Conservation (phyloP, 2,797 vertebrate species). For the Semaprochilodus insignis region DNA sequence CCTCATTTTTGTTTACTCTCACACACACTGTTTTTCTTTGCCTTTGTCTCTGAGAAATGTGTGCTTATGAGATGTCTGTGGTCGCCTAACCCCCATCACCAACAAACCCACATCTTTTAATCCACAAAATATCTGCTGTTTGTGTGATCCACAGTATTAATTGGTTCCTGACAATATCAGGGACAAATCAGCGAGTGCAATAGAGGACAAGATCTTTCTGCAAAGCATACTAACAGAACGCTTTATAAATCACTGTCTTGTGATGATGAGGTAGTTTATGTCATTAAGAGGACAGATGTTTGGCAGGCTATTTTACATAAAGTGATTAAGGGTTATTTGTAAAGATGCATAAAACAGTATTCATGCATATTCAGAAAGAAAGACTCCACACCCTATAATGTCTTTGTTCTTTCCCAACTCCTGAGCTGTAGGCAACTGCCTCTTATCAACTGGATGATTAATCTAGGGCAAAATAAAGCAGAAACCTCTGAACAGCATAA, state of each 20-base stretch:
- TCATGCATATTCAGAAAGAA: not conserved
- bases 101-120: slow-evolving; percentile 25
- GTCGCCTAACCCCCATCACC: slow-evolving; percentile 17
- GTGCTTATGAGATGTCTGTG: slow-evolving; percentile 21
- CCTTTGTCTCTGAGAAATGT: slow-evolving; percentile 1
- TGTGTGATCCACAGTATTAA: not conserved
- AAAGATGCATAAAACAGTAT: not conserved
- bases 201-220: not conserved
- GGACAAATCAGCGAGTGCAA: not conserved
- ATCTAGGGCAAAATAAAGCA: slow-evolving; percentile 20
- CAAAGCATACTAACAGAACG: not conserved
- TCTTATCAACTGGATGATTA: slow-evolving; percentile 35
- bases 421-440: not conserved
- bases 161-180: not conserved
- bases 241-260: not conserved
- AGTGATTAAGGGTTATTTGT: slow-evolving; percentile 8
- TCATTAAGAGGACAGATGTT: not conserved
- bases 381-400: not conserved
- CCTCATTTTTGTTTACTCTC: slow-evolving; percentile 65
- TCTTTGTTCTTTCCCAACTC: slow-evolving; percentile 30
- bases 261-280: not conserved
- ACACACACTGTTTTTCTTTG: not conserved
- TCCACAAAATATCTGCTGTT: slow-evolving; percentile 20
- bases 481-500: slow-evolving; percentile 54
- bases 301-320: not conserved